Evolutionary conservation across 1,140 invertebrate genomes (phyloP).

Genomic region (Drosophila insularis): DNA sequence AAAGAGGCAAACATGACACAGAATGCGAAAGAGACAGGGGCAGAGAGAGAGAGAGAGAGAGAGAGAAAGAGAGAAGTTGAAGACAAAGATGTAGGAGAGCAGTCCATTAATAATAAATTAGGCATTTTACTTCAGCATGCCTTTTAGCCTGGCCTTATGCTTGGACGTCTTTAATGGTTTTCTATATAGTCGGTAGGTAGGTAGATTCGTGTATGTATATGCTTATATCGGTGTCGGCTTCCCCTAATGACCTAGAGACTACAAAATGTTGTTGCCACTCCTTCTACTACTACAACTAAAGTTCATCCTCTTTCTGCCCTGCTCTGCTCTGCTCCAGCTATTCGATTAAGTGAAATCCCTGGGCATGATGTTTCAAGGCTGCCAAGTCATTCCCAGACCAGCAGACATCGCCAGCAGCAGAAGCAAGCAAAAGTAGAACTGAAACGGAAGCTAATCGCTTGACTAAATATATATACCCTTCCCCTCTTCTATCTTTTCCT

Average conservation of each 20-base stretch:
- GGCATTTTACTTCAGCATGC: conserved; percentile 54
- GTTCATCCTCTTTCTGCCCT: conserved; percentile 5
- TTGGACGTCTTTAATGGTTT: conserved; percentile 29
- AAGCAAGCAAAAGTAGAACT: conserved; percentile 26
- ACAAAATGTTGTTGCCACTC: conserved; percentile 6
- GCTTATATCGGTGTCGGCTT: conserved; percentile 20
- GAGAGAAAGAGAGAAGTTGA: conserved; percentile 12
- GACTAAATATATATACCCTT: conserved; percentile 59
- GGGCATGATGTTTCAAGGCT: conserved; percentile 50
- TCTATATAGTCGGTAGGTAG: background rate
- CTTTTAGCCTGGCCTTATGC: conserved; percentile 2
- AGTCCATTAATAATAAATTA: conserved; percentile 72
- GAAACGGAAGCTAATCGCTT: conserved; percentile 73
- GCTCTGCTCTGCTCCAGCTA: background rate
- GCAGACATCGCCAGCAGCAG: conserved; percentile 46
- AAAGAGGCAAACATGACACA: background rate
- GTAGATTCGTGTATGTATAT: background rate
- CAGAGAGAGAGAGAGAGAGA: background rate
- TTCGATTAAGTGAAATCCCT: conserved; percentile 48
- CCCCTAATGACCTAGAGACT: conserved; percentile 64
- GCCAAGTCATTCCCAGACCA: conserved; percentile 40
- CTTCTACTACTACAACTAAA: conserved; percentile 18
- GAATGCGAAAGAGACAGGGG: conserved; percentile 12
- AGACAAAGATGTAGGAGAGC: background rate
- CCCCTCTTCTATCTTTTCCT: conserved; percentile 19